phyloP scores from a whole-genome alignment of 2,888 invertebrate species.

The Eristalinus aeneus region DNA sequence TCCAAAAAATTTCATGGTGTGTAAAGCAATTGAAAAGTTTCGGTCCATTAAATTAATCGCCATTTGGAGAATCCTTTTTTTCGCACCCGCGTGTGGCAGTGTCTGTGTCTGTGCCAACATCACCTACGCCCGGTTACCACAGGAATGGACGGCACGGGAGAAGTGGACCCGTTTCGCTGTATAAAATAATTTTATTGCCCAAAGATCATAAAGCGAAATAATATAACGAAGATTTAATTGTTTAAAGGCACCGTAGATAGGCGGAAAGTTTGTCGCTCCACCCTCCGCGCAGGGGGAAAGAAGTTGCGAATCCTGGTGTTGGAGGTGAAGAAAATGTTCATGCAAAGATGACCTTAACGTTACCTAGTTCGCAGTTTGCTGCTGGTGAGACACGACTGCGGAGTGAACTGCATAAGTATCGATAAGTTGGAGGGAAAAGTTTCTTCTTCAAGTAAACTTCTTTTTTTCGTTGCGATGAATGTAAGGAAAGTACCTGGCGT shows the following conservation, averaged over 20 bases:
- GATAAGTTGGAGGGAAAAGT: background rate
- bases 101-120: background rate
- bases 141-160: slow-evolving; percentile 5
- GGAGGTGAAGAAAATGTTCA: background rate
- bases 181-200: slow-evolving; percentile 65
- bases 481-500: background rate
- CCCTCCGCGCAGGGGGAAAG: background rate
- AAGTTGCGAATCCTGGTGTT: background rate
- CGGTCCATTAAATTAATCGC: slow-evolving; percentile 66
- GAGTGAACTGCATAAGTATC: background rate
- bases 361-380: background rate
- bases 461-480: background rate
- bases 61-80: slow-evolving; percentile 24
- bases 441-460: background rate
- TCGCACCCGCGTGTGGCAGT: background rate
- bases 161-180: background rate
- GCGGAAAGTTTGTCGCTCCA: background rate
- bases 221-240: slow-evolving; percentile 61
- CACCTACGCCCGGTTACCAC: slow-evolving; percentile 14
- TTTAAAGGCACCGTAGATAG: slow-evolving; percentile 12
- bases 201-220: slow-evolving; percentile 64
- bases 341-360: background rate
- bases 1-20: slow-evolving; percentile 67
- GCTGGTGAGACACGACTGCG: background rate
- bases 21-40: slow-evolving; percentile 69